Evolutionary conservation across 2,888 invertebrate genomes (phyloP), one percentile per base, ranked within the genome.

Genomic region (Smittia sp.): DNA sequence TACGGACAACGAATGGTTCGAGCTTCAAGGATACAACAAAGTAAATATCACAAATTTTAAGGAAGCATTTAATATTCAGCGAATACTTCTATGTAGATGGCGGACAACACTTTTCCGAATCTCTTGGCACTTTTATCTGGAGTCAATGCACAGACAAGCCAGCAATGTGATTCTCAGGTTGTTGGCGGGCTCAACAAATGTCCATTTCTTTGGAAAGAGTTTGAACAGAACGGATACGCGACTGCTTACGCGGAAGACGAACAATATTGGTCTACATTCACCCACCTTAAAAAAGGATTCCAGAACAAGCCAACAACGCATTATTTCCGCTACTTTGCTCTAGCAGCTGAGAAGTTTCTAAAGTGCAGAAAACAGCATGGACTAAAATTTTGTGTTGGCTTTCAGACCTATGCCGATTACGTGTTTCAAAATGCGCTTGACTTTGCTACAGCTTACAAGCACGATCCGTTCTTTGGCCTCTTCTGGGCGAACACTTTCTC

Each of bases 101-200:
- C 89, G 3, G 95, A 95, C 78, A 96, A 96, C 78, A 96, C 95
- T 0, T 93, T 92, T 79, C 94, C 96, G 0, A 97, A 96, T 81
- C 81, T 96, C 69, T 90, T 94, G 86, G 93, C 94, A 0, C 85
- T 91, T 62, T 83, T 92, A n/a, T 89, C 91, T 0, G 96, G 95
- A 0, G 84, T 86, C 76, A n/a, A n/a, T n/a, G n/a, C n/a, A n/a
- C n/a, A n/a, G n/a, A n/a, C n/a, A n/a, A n/a, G n/a, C n/a, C n/a
- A n/a, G n/a, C n/a, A n/a, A n/a, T n/a, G n/a, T n/a, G n/a, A n/a
- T n/a, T n/a, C n/a, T n/a, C n/a, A n/a, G n/a, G n/a, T n/a, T n/a
- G n/a, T n/a, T 22, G 85, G 85, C 79, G 86, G 86, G 39, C 79
- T 89, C 69, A 92, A 94, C 77, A 85, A 86, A 69, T 89, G 92